Evolutionary conservation across 2,888 invertebrate genomes (phyloP), one percentile per base, ranked within the genome.

Genomic region (Agonopterix alstromeriana): DNA sequence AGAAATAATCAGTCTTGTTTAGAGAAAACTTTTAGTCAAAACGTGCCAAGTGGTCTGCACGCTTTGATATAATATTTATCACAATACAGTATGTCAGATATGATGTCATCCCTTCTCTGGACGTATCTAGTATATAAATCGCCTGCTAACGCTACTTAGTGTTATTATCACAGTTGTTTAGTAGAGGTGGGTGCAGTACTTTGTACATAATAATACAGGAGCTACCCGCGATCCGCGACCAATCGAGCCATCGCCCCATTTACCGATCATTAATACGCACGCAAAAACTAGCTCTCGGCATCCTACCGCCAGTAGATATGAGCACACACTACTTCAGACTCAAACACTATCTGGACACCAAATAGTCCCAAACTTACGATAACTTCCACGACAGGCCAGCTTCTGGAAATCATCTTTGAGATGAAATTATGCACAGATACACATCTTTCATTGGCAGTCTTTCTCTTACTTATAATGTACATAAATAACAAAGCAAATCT

Each of bases 1-100:
- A 89, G 87, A 89, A 89, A 89, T 89, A 90, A 89, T 90, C 89
- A 90, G 89, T 90, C 89, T 90, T 89, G 84, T 85, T 88, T 86
- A 85, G 85, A 88, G 86, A 89, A 89, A 89, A 88, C 78, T 77
- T 85, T 83, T 77, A 63, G 78, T 73, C 81, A 77, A 81, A 79
- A 73, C 81, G 79, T 67, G 71, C 67, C 61, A 69, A 70, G 70
- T 69, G 62, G 61, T 62, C 63, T 67, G 65, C 76, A 80, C 82
- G 82, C 61, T 65, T 78, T 67, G 81, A 79, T 79, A 73, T 73
- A 76, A 73, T 65, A 77, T 75, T 27, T 83, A 86, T 87, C 85
- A 88, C 86, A 87, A 82, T 86, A 88, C 87, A 89, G 74, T 86
- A 88, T 88, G 89, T 88, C 87, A 89, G 89, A 90, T 90, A 90